Percentiles rank a stretch among this genome's conserved stretches.
Evolutionary conservation across 1,140 invertebrate genomes (phyloP).

Genomic region (Dendroctonus valens): DNA sequence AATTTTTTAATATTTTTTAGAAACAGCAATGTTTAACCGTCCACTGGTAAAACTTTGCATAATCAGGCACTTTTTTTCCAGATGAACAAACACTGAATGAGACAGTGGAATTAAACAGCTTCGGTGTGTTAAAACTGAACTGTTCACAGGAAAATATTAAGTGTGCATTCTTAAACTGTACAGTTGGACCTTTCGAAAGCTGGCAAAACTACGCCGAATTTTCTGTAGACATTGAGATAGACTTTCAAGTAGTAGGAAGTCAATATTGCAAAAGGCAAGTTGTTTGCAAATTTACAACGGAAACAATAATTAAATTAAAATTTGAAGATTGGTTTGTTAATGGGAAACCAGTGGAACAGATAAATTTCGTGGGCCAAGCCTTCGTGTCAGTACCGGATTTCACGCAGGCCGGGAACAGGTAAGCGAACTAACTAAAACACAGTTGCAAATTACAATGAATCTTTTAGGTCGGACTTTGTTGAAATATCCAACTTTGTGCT

Average conservation of each 20-base stretch:
- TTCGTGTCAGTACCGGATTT: neutral
- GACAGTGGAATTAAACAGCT: too few species aligned
- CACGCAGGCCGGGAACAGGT: conserved; percentile 8
- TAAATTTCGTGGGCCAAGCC: neutral
- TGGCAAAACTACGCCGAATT: conserved; percentile 18
- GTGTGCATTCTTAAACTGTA: conserved; percentile 12
- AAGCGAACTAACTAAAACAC: neutral
- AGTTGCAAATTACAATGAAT: neutral
- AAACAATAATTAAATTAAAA: too few species aligned
- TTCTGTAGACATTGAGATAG: conserved; percentile 4
- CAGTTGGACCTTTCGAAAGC: conserved; percentile 2
- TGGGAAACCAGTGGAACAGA: too few species aligned
- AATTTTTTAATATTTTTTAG: too few species aligned
- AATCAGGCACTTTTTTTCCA: too few species aligned
- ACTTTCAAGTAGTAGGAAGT: neutral
- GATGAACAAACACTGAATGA: too few species aligned
- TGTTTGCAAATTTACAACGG: too few species aligned
- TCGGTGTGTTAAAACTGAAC: neutral
- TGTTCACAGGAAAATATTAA: conserved; percentile 7
- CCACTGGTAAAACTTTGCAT: too few species aligned
- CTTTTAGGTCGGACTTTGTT: conserved; percentile 11
- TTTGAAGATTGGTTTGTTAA: too few species aligned
- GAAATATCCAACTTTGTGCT: conserved; percentile 3
- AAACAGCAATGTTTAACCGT: too few species aligned
- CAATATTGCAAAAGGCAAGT: too few species aligned